phyloP scores from a whole-genome alignment of 2,113 vertebrate species.

The Raja brachyura region DNA sequence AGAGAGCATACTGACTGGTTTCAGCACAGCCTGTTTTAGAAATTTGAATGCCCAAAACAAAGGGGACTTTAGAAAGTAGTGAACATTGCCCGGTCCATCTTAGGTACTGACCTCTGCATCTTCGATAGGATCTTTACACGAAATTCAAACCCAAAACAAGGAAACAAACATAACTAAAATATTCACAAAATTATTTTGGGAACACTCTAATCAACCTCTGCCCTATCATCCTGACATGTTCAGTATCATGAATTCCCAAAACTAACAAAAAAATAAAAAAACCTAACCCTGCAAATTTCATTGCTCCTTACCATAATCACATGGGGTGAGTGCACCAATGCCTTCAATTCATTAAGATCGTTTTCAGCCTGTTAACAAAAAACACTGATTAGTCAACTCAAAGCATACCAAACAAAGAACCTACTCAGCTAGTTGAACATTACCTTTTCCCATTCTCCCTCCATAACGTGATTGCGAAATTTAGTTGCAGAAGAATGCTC shows the following conservation, averaged over 20 bases:
- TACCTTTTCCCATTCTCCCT: slow-evolving; percentile 99
- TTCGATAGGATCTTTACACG: no score
- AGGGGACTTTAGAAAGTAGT: no score
- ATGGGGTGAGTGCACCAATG: slow-evolving; percentile 92
- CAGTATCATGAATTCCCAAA: background rate
- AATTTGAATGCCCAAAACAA: no score
- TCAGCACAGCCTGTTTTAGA: no score
- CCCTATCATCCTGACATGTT: background rate
- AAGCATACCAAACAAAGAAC: slow-evolving; percentile 43
- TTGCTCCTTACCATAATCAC: slow-evolving; percentile 84
- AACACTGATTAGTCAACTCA: slow-evolving; percentile 29
- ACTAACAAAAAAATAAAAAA: background rate
- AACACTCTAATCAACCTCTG: background rate
- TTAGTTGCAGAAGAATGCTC: slow-evolving; percentile 97
- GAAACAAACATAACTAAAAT: background rate
- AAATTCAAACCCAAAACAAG: background rate
- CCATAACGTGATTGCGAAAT: slow-evolving; percentile 99
- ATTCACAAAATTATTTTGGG: background rate
- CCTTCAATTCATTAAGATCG: slow-evolving; percentile 94
- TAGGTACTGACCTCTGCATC: no score
- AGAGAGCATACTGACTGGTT: no score
- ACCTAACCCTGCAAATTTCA: background rate
- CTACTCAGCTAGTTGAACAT: slow-evolving; percentile 53
- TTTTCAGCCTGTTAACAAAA: slow-evolving; percentile 78
- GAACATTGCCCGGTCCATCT: no score